Percentiles rank a stretch among this genome's conserved stretches.
Evolutionary conservation across 23 tunicate species (phyloP).

Genomic region (Diplosoma virens): DNA sequence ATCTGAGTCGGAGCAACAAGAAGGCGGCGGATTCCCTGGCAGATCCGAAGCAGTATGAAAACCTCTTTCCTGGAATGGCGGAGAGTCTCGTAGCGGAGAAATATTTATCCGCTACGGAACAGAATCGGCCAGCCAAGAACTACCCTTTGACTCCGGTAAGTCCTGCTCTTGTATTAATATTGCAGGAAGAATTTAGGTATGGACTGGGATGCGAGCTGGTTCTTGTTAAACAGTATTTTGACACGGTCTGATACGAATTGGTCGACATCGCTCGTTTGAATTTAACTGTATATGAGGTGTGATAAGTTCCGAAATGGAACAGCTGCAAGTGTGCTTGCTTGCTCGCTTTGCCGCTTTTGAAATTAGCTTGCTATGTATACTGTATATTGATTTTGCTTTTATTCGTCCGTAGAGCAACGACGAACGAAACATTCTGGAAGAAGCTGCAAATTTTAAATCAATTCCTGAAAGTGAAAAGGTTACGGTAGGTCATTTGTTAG

Average conservation of each 20-base stretch:
- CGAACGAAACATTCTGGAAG: conserved; percentile 77
- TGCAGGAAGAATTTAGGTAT: no score
- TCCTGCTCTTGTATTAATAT: no score
- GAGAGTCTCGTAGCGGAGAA: conserved; percentile 78
- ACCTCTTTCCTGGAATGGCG: conserved; percentile 72
- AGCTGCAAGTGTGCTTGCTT: no score
- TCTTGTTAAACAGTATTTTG: no score
- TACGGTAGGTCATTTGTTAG: conserved; percentile 28
- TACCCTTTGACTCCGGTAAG: conserved; percentile 76
- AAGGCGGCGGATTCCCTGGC: conserved; percentile 91
- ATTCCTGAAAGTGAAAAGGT: conserved; percentile 1
- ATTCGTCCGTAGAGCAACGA: conserved; percentile 78
- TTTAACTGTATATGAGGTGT: no score
- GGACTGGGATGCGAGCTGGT: no score
- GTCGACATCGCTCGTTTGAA: no score
- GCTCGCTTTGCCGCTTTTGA: no score
- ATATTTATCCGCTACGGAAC: conserved; percentile 63
- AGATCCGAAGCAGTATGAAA: conserved; percentile 90
- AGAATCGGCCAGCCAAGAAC: conserved; percentile 53
- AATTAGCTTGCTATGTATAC: no score
- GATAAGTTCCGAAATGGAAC: no score
- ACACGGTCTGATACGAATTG: no score
- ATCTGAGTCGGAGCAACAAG: conserved; percentile 63
- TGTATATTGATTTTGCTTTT: no score
- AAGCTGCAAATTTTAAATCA: conserved; percentile 60